Evolutionary conservation across 2,113 vertebrate genomes (phyloP), one percentile per base, ranked within the genome.

Genomic region (Corvus moneduloides): DNA sequence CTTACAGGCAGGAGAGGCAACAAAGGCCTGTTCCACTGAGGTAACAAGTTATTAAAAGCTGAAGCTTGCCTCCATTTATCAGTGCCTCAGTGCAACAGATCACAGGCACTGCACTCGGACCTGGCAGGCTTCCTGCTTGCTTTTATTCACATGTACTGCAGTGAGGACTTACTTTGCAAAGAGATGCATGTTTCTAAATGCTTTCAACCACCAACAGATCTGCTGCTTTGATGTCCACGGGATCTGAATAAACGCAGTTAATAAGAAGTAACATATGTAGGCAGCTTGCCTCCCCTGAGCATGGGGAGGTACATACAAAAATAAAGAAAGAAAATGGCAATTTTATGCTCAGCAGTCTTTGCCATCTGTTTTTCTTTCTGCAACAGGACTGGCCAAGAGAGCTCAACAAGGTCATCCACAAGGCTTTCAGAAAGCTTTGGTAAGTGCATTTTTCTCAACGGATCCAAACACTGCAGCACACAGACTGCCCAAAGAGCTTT

Each of bases 401-500:
- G 59, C 74, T 90, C 83, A 77, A 49, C 21, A 18, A 19, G 43
- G 46, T 92, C 55, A 90, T 32, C 44, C 58, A 66, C 13, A 33
- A 35, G 86, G 81, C 73, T 61, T 67, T 78, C 62, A 87, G 66
- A 82, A 87, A 87, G 67, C 62, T 90, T 76, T 79, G 58, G 11
- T 59, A 82, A 90, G 37, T 58, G 71, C 37, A 37, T 91, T 91
- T 93, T 79, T 83, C 92, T 69, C 48, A 86, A 62, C 32, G 59
- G 76, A 80, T 81, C 71, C 68, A 90, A 92, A 71, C 39, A 48
- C 43, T 33, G 66, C n/a, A 89, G 48, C 30, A 54, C 44, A 64
- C 11, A 80, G 41, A 15, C 59, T 83, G 32, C 32, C 71, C 71
- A 71, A 73, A 86, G 23, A 46, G 26, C 19, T 80, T 83, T 83